These are phyloP conservation scores for Eubasilissa splendida DNA, from an alignment of 2,888 invertebrate species.

Conservation along the genomic window DNA sequence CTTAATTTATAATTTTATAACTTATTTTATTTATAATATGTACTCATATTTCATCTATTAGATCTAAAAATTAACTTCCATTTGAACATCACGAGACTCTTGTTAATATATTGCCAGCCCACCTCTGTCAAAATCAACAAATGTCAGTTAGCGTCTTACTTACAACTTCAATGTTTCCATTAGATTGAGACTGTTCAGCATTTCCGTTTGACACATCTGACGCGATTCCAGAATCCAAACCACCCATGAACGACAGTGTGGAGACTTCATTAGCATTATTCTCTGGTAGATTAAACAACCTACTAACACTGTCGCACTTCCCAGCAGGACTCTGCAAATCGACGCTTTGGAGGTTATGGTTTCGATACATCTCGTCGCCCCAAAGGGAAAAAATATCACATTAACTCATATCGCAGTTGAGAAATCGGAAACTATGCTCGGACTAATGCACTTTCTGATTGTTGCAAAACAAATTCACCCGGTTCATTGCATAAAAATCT, in stretches of 20 bases:
- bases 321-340: not conserved
- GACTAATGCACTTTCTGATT: too few species aligned
- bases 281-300: not conserved
- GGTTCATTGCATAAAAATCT: too few species aligned
- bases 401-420: not conserved
- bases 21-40: too few species aligned
- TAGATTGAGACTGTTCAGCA: constrained; percentile 5
- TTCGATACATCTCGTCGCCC: not conserved
- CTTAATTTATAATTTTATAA: too few species aligned
- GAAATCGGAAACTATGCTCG: too few species aligned
- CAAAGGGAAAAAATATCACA: not conserved
- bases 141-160: not conserved
- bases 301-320: not conserved
- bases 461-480: too few species aligned
- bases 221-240: constrained; percentile 33
- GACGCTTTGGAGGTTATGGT: constrained; percentile 12
- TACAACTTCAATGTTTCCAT: constrained; percentile 22
- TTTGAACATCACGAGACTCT: too few species aligned
- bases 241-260: not conserved
- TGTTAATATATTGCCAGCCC: too few species aligned
- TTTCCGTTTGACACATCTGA: constrained; percentile 43
- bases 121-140: too few species aligned
- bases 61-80: too few species aligned
- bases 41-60: too few species aligned
- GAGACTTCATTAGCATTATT: constrained; percentile 17